Evolutionary conservation across 2,888 invertebrate genomes (phyloP).

Genomic region (Steinernema carpocapsae): DNA sequence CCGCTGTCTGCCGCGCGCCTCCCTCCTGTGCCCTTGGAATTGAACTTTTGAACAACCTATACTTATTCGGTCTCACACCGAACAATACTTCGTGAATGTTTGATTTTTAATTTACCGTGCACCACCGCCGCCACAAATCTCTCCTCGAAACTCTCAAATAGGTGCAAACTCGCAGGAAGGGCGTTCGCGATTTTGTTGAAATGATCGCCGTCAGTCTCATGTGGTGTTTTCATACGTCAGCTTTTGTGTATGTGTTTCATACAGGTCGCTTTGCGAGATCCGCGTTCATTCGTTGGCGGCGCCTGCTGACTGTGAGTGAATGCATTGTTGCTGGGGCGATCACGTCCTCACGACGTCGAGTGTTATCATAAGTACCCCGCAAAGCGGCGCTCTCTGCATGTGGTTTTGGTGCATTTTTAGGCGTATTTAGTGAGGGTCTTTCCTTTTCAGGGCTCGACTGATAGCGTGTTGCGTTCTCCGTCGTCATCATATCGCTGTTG

Average conservation of each 20-base stretch:
- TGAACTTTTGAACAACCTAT: slow-evolving; percentile 29
- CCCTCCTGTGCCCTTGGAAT: slow-evolving; percentile 1
- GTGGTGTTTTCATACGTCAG: not conserved
- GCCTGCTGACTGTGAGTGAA: no score
- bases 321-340: not conserved
- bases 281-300: no score
- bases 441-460: not conserved
- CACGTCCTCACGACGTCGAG: not conserved
- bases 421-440: not conserved
- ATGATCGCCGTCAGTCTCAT: no score
- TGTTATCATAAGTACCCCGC: not conserved
- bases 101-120: slow-evolving; percentile 32
- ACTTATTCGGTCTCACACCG: slow-evolving; percentile 33
- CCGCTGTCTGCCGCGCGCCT: no score
- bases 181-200: no score
- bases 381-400: not conserved
- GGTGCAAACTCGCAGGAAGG: not conserved
- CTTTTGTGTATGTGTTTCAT: not conserved
- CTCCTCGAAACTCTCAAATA: not conserved
- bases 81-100: slow-evolving; percentile 9
- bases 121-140: not conserved
- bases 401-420: not conserved
- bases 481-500: no score
- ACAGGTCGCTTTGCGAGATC: no score
- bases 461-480: slow-evolving; percentile 10